Evolutionary conservation across 2,888 invertebrate genomes (phyloP), one percentile per base, ranked within the genome.

Genomic region (Torymus aiolomorphi): DNA sequence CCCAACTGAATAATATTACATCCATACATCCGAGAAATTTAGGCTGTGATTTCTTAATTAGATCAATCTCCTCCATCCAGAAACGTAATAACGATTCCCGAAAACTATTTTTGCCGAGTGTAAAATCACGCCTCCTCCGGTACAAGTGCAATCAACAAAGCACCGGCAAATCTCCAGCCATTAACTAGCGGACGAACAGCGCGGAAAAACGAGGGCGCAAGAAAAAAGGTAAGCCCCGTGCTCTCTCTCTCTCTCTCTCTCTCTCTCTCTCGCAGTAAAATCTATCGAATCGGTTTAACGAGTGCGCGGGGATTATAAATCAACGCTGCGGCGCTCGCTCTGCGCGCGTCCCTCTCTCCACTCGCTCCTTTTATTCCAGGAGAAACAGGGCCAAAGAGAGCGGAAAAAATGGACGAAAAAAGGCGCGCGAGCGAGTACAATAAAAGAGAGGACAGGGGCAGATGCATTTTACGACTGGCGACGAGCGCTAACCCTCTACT

Each of bases 211-310:
- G 42, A 42, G 42, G 42, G 42, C 42, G 51, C 5, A 59, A 56
- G 18, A 49, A 20, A 67, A n/a, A 10, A 70, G 65, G 69, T 67
- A 83, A 80, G 42, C 42, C 42, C 42, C 42, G 42, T 8, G 42
- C 42, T 5, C 42, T 5, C 8, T 5, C 31, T 31, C 3, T 1
- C 31, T 31, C 31, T 1, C 31, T 31, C 31, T 31, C 31, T 31
- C 31, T 31, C 31, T n/a, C 2, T 42, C 42, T 8, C 42, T 42
- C 85, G 84, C 85, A 85, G 87, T 87, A 86, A 87, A 88, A 89
- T 88, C 88, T 87, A 89, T 89, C 87, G 87, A 88, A 88, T 89
- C 88, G 87, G 87, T 89, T 89, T 89, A 89, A 89, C 89, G 88
- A 88, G 86, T 87, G 86, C 85, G 86, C 85, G 84, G 81, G 84